Percentiles rank a stretch among this genome's conserved stretches.
Conservation (phyloP, 2,113 vertebrate genomes). For the Tachysurus vachellii region DNA sequence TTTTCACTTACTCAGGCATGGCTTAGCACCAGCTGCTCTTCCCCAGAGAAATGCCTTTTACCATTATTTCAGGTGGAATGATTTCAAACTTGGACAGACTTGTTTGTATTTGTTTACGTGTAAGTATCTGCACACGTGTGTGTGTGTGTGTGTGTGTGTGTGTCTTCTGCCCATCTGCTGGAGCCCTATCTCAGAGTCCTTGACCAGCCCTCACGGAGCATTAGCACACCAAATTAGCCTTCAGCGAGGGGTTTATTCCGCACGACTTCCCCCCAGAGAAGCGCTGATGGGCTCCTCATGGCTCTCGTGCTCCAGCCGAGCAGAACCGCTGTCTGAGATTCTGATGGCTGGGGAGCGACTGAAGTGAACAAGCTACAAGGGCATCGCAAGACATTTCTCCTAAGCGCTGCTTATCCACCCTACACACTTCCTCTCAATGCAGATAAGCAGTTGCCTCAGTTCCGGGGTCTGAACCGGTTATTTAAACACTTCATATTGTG, state of each 20-base stretch:
- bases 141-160: slow-evolving; percentile 30
- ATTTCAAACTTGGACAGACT: slow-evolving; percentile 8
- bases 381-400: slow-evolving; percentile 32
- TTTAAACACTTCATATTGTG: background rate
- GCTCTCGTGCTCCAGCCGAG: slow-evolving; percentile 28
- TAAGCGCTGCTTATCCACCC: slow-evolving; percentile 18
- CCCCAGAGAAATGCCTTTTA: slow-evolving; percentile 20
- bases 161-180: slow-evolving; percentile 27
- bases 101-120: slow-evolving; percentile 6
- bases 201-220: slow-evolving; percentile 44
- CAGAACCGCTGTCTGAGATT: slow-evolving; percentile 39
- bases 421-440: background rate
- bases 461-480: background rate
- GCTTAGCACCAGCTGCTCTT: slow-evolving; percentile 43
- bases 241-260: slow-evolving; percentile 52
- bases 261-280: slow-evolving; percentile 47
- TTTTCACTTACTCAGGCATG: slow-evolving; percentile 41
- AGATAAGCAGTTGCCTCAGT: background rate
- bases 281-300: slow-evolving; percentile 45
- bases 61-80: slow-evolving; percentile 41
- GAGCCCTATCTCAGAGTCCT: slow-evolving; percentile 40
- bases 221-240: slow-evolving; percentile 60
- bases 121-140: background rate
- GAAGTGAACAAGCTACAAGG: slow-evolving; percentile 32
- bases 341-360: slow-evolving; percentile 36